Conservation (phyloP, 1,140 invertebrate species). For the Zaprionus africanus region DNA sequence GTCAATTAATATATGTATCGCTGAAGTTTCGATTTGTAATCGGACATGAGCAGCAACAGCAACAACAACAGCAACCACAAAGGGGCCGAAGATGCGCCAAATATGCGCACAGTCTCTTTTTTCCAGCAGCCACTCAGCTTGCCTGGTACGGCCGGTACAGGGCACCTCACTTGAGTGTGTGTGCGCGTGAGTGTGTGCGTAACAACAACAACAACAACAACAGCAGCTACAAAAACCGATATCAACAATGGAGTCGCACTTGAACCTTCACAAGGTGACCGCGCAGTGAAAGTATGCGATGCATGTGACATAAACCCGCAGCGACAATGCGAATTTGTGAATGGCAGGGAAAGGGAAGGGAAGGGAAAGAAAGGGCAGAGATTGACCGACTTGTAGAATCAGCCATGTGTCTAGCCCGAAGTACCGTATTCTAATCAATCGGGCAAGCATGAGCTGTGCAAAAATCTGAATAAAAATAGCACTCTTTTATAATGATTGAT, state of each 20-base stretch:
- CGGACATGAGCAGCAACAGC: conserved; percentile 12
- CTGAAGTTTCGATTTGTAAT: conserved; percentile 56
- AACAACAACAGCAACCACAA: conserved; percentile 22
- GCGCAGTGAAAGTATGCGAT: conserved; percentile 62
- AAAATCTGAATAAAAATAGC: conserved; percentile 14
- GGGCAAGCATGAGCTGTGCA: neutral
- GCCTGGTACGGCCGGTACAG: conserved; percentile 49
- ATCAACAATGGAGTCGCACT: conserved; percentile 56
- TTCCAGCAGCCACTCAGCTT: conserved; percentile 6
- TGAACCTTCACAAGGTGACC: conserved; percentile 67
- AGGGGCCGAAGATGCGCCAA: conserved; percentile 45
- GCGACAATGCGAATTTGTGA: conserved; percentile 29
- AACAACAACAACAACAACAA: conserved; percentile 26
- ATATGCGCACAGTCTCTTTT: conserved; percentile 31
- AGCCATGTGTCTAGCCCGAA: neutral
- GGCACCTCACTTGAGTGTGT: conserved; percentile 4
- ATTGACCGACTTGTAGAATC: conserved; percentile 24
- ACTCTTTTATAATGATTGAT: conserved; percentile 32
- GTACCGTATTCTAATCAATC: conserved; percentile 9
- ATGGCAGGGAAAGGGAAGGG: neutral
- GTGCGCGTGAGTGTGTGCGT: neutral
- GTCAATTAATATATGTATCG: conserved; percentile 49
- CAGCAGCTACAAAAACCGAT: conserved; percentile 14
- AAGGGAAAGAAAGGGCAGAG: neutral
- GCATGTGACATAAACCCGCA: conserved; percentile 47